phyloP scores from a whole-genome alignment of 2,888 invertebrate genomes.

The Clanis bilineata region DNA sequence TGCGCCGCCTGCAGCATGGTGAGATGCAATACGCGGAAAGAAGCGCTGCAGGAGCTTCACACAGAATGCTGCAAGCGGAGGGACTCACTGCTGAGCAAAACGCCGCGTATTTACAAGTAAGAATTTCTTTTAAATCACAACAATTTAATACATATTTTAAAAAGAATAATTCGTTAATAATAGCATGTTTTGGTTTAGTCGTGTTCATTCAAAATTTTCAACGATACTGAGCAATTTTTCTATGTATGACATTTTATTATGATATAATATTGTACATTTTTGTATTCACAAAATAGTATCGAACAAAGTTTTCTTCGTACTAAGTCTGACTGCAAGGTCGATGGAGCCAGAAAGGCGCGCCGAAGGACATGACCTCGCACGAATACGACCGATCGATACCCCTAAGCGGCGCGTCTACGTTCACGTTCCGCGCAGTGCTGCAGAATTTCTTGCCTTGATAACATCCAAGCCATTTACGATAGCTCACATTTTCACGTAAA shows the following conservation, averaged over 20 bases:
- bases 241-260: not conserved
- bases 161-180: not conserved
- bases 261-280: not conserved
- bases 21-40: conserved; percentile 92
- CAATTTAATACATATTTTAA: not conserved
- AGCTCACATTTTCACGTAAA: conserved; percentile 22
- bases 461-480: conserved; percentile 40
- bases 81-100: conserved; percentile 94
- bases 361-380: conserved; percentile 81
- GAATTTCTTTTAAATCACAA: conserved; percentile 25
- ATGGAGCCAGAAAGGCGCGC: conserved; percentile 71
- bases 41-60: conserved; percentile 88
- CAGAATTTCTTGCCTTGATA: conserved; percentile 65
- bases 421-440: conserved; percentile 64
- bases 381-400: conserved; percentile 72
- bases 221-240: not conserved
- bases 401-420: conserved; percentile 55
- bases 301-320: conserved; percentile 5
- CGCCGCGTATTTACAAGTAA: conserved; percentile 90
- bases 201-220: not conserved
- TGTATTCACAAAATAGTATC: not conserved
- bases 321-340: conserved; percentile 29
- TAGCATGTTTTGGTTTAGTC: not conserved
- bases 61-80: conserved; percentile 91
- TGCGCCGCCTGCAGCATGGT: conserved; percentile 87